phyloP scores from a whole-genome alignment of 2,797 vertebrate species.

The Rhinella marina region DNA sequence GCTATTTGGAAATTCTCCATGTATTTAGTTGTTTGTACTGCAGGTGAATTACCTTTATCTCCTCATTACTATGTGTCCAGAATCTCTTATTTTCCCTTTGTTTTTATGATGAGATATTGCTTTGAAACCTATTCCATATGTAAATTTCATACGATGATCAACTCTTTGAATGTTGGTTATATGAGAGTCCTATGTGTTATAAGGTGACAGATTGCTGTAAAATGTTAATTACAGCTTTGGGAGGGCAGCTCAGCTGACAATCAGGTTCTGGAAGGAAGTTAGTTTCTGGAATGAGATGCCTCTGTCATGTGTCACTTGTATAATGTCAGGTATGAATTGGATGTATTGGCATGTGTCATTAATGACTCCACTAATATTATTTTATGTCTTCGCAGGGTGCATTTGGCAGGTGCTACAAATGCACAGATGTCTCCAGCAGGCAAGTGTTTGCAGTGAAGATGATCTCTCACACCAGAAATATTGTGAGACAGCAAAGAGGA shows the following conservation, averaged over 20 bases:
- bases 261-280: slow-evolving; percentile 46
- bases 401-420: slow-evolving; percentile 97
- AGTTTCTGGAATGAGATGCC: slow-evolving; percentile 4
- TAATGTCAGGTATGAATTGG: slow-evolving; percentile 4
- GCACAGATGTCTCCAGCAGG: slow-evolving; percentile 89
- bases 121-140: not conserved
- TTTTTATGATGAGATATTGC: not conserved
- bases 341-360: slow-evolving; percentile 10
- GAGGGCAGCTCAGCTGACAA: not conserved
- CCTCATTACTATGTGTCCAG: not conserved
- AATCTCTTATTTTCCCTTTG: not conserved
- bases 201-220: slow-evolving; percentile 21
- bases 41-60: not conserved
- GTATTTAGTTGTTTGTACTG: not conserved
- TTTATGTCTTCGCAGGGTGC: slow-evolving; percentile 80
- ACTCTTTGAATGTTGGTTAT: not conserved
- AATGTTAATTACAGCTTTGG: slow-evolving; percentile 45
- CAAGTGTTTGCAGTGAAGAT: slow-evolving; percentile 96
- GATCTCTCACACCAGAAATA: slow-evolving; percentile 93
- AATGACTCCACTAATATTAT: slow-evolving; percentile 17
- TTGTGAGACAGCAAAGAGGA: slow-evolving; percentile 92
- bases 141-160: not conserved
- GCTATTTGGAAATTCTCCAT: not conserved
- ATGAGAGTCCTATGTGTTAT: not conserved
- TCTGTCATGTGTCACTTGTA: slow-evolving; percentile 14